These are phyloP conservation scores for Tipula confusa DNA, from an alignment of 2,888 invertebrate species.

Conservation along the genomic window DNA sequence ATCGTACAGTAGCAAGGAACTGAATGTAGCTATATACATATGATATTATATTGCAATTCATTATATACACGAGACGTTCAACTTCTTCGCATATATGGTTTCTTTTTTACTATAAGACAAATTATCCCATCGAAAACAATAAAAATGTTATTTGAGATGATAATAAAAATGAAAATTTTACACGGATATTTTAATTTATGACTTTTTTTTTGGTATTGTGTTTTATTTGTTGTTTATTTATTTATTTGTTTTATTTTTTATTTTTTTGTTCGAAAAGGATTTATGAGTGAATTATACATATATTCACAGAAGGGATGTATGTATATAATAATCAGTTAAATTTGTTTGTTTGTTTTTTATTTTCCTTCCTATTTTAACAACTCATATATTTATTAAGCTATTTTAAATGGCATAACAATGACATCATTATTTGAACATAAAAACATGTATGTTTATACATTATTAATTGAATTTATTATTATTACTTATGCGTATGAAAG, in stretches of 20 bases:
- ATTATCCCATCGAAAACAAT: conserved; percentile 25
- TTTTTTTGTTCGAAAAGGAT: not conserved
- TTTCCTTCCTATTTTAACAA: too few relatives aligned
- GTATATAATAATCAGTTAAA: conserved; percentile 16
- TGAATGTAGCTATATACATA: too few relatives aligned
- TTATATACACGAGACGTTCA: not conserved
- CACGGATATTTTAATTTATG: conserved; percentile 20
- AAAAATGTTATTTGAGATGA: conserved; percentile 25
- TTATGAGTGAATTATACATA: conserved; percentile 9
- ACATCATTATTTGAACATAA: not conserved
- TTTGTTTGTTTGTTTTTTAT: not conserved
- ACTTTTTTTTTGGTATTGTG: not conserved
- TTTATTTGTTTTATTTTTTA: not conserved
- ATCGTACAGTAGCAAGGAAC: not conserved
- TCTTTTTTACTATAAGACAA: not conserved
- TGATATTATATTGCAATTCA: conserved; percentile 13
- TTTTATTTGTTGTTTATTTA: conserved; percentile 25
- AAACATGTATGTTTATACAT: not conserved
- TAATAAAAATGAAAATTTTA: conserved; percentile 25
- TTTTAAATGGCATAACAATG: conserved; percentile 3
- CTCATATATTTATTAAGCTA: not conserved
- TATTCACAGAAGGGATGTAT: not conserved
- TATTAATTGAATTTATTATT: not conserved
- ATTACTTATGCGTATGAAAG: not conserved
- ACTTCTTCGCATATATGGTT: conserved; percentile 20